Evolutionary conservation across 2,888 invertebrate genomes (phyloP).

Genomic region (Bombylius major): DNA sequence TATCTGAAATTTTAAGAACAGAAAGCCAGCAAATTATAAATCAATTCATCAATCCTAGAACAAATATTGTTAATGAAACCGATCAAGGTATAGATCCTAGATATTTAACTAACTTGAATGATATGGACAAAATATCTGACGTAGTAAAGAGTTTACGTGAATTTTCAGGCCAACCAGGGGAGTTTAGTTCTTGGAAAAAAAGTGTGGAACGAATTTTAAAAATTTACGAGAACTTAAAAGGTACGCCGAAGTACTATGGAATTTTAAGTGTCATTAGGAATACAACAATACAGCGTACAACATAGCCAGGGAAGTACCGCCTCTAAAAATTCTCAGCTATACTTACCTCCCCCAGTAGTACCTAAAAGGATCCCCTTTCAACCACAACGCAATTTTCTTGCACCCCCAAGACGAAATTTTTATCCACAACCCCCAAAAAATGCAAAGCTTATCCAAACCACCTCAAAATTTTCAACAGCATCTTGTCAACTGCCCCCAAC

Average conservation of each 20-base stretch:
- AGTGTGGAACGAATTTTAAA: slow-evolving; percentile 10
- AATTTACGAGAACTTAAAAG: slow-evolving; percentile 4
- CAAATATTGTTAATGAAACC: neutral
- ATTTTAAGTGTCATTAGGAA: slow-evolving; percentile 1
- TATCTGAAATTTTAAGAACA: neutral
- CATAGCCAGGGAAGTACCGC: neutral
- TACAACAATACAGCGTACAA: neutral
- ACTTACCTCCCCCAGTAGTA: too few species aligned
- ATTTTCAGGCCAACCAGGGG: slow-evolving; percentile 6
- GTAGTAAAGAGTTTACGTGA: slow-evolving; percentile 7
- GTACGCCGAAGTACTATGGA: slow-evolving; percentile 10
- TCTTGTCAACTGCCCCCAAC: too few species aligned
- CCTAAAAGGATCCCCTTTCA: too few species aligned
- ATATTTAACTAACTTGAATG: neutral
- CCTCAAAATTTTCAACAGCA: too few species aligned
- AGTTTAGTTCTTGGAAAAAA: slow-evolving; percentile 8
- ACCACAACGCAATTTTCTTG: too few species aligned
- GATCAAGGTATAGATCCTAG: neutral
- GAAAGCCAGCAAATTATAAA: neutral
- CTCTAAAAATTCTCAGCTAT: too few species aligned
- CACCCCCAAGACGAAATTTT: too few species aligned
- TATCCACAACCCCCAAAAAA: too few species aligned
- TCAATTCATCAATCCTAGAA: neutral
- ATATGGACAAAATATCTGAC: slow-evolving; percentile 8
- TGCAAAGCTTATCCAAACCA: too few species aligned